Conservation (phyloP, 2,888 invertebrate species). For the Tenthredo notha region DNA sequence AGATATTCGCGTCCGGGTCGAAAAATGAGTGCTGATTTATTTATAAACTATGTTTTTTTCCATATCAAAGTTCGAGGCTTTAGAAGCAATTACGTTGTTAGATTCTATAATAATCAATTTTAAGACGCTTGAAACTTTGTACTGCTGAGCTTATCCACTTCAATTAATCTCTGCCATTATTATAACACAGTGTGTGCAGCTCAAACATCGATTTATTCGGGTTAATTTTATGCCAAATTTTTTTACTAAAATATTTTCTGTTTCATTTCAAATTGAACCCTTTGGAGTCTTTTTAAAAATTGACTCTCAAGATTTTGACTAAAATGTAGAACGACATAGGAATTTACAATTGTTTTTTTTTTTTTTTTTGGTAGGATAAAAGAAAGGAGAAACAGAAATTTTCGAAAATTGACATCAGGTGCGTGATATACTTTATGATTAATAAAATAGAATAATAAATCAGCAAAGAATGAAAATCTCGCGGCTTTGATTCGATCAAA, state of each 20-base stretch:
- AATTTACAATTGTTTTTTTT: not conserved
- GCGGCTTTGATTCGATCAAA: not conserved
- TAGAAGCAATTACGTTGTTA: not conserved
- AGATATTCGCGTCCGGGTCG: not conserved
- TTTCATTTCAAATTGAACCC: not conserved
- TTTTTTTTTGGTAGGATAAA: not conserved
- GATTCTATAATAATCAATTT: conserved; percentile 6
- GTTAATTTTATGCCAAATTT: not conserved
- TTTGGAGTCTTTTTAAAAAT: not conserved
- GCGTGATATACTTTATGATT: not conserved
- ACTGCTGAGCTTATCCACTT: not conserved
- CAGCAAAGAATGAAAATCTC: not conserved
- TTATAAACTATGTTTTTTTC: not conserved
- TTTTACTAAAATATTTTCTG: too few species aligned
- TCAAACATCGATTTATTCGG: not conserved
- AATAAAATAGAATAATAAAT: not conserved
- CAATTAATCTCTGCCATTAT: conserved; percentile 7
- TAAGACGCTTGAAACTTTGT: conserved; percentile 2
- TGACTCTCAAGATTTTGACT: not conserved
- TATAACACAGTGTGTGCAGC: not conserved
- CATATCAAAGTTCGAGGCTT: not conserved
- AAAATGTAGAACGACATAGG: not conserved
- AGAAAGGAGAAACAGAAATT: not conserved
- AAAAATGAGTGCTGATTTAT: not conserved
- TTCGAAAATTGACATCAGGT: not conserved